Conservation (phyloP, 2,797 vertebrate genomes). For the Melanotaenia maccullochi region DNA sequence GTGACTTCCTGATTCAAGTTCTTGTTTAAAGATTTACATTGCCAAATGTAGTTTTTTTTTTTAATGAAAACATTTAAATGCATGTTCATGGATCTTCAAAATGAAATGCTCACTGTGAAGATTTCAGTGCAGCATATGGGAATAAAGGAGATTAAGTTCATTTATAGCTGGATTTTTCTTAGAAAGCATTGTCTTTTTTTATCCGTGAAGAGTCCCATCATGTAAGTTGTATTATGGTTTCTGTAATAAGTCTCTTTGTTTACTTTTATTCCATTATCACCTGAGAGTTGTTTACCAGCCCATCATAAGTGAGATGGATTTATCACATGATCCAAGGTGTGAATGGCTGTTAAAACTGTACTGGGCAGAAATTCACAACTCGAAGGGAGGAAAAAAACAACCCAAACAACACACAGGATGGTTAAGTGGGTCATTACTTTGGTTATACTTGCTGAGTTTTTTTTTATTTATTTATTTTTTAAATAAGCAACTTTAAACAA, state of each 20-base stretch:
- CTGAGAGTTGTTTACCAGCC: background rate
- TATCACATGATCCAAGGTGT: background rate
- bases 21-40: too few relatives aligned
- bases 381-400: background rate
- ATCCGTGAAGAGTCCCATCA: too few relatives aligned
- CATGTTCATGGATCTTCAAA: too few relatives aligned
- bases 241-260: background rate
- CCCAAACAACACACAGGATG: background rate
- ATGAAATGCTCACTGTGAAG: too few relatives aligned
- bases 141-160: too few relatives aligned
- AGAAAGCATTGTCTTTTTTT: too few relatives aligned
- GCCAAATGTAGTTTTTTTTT: too few relatives aligned
- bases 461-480: background rate
- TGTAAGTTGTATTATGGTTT: too few relatives aligned
- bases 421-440: background rate
- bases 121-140: too few relatives aligned
- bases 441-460: background rate
- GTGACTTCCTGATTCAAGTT: background rate
- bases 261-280: background rate
- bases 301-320: background rate
- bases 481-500: constrained; percentile 25
- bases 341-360: background rate
- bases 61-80: too few relatives aligned
- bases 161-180: too few relatives aligned
- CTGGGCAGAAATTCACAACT: background rate